phyloP scores from a whole-genome alignment of 30 jellyfish, hydroid and myxozoan species.

The Phacellophora camtschatica region DNA sequence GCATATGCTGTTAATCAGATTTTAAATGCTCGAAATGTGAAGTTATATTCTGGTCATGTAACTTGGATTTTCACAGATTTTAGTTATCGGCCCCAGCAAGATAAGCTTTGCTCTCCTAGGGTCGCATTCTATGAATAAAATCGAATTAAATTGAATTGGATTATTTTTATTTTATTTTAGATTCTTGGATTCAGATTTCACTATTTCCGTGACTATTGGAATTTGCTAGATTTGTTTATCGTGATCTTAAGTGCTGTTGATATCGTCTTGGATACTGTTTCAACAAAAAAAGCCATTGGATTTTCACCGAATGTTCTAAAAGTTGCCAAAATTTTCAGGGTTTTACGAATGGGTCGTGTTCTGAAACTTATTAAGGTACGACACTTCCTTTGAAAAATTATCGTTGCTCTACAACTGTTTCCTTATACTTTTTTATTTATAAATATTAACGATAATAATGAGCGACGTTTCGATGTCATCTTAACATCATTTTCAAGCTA shows the following conservation, averaged over 20 bases:
- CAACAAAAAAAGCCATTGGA: slow-evolving; percentile 72
- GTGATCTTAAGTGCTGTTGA: slow-evolving; percentile 74
- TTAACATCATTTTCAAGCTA: too few relatives aligned
- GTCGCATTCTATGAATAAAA: too few relatives aligned
- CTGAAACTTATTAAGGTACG: slow-evolving; percentile 84
- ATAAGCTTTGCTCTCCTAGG: too few relatives aligned
- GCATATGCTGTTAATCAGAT: too few relatives aligned
- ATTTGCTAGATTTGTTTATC: slow-evolving; percentile 69
- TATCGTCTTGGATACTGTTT: slow-evolving; percentile 63
- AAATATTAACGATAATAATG: too few relatives aligned
- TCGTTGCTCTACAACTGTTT: too few relatives aligned
- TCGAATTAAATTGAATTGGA: too few relatives aligned
- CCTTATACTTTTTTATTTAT: not conserved
- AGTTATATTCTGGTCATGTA: too few relatives aligned
- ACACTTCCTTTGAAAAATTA: not conserved
- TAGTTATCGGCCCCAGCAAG: too few relatives aligned
- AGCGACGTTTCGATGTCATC: too few relatives aligned
- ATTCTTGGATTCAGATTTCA: slow-evolving; percentile 78
- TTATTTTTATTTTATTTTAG: slow-evolving; percentile 34
- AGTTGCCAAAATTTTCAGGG: slow-evolving; percentile 80
- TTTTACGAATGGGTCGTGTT: slow-evolving; percentile 89
- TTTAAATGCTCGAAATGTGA: too few relatives aligned
- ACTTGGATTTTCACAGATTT: too few relatives aligned
- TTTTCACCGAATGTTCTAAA: slow-evolving; percentile 85
- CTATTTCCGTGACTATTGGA: slow-evolving; percentile 84